Evolutionary conservation across 2,113 vertebrate genomes (phyloP), one percentile per base, ranked within the genome.

Genomic region (Cololabis saira): DNA sequence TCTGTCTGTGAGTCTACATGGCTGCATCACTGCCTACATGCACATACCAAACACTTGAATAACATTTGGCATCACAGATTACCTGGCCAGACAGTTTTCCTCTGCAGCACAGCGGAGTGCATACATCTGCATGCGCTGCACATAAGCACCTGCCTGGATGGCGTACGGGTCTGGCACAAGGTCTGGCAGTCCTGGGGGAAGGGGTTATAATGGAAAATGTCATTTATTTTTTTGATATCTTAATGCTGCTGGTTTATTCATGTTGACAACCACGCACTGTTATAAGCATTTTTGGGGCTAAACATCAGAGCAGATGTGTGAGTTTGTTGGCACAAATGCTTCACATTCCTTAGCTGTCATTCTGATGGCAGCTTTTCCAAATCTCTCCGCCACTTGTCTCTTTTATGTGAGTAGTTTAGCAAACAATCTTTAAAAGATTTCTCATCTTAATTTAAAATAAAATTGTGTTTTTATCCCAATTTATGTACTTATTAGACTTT

Each of bases 81-180:
- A 95, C 94, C 94, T 94, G 67, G 94, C 87, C 18, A 95, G 87
- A 71, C 94, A 95, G 80, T 94, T 94, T 72, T 95, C 94, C 75
- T 95, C 94, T 0, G 94, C 93, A 1, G 94, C 94, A 71, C 94
- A 95, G 45, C 92, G 88, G 22, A 95, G 92, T 4, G 93, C 92
- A 3, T 93, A 95, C 91, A 95, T 92, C 85, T 95, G 94, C 81
- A 92, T 86, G 52, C 93, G 91, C 69, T 95, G 93, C 49, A 95
- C 63, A 42, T 95, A 95, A 12, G 93, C 89, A 51, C 93, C 91
- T n/a, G 93, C 91, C 80, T 95, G 93, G 67, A 95, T 92, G 67
- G 93, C 94, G 57, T 94, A 95, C 0, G 94, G 92, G 72, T 95
- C 94, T 17, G 94, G 93, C 10, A 94, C 78, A 0, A 95, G 87